These are phyloP conservation scores for Synanthedon formicaeformis DNA, from an alignment of 2,888 invertebrate species.

Conservation along the genomic window DNA sequence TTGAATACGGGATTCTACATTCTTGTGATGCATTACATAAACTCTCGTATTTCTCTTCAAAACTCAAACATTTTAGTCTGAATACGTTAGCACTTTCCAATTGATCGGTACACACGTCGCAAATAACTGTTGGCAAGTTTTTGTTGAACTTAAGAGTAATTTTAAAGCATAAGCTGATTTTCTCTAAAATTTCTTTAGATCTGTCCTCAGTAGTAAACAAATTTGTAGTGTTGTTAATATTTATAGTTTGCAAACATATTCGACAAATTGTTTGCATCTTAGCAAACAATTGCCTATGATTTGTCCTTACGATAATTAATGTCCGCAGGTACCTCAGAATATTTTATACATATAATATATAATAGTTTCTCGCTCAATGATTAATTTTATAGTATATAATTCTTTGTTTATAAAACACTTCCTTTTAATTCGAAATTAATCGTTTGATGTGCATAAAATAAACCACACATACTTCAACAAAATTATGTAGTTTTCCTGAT, in stretches of 20 bases:
- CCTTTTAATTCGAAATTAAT: too few relatives aligned
- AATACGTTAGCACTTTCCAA: slow-evolving; percentile 36
- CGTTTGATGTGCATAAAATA: too few relatives aligned
- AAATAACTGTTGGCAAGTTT: slow-evolving; percentile 34
- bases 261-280: slow-evolving; percentile 21
- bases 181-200: slow-evolving; percentile 29
- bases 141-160: slow-evolving; percentile 26
- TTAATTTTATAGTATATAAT: too few relatives aligned
- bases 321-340: too few relatives aligned
- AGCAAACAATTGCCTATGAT: too few relatives aligned
- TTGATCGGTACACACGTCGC: slow-evolving; percentile 34
- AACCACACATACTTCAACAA: too few relatives aligned
- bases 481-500: too few relatives aligned
- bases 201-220: slow-evolving; percentile 22
- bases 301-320: too few relatives aligned
- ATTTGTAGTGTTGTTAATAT: slow-evolving; percentile 11
- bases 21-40: slow-evolving; percentile 9
- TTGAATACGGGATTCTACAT: background rate
- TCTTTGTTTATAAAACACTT: too few relatives aligned
- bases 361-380: too few relatives aligned
- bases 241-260: slow-evolving; percentile 31
- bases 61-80: slow-evolving; percentile 37
- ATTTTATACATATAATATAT: too few relatives aligned
- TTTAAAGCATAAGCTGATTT: slow-evolving; percentile 41
- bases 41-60: slow-evolving; percentile 29